Percentiles rank a stretch among this genome's conserved stretches.
Evolutionary conservation across 2,113 vertebrate species (phyloP).

Genomic region (Pomatorhinus ruficollis): DNA sequence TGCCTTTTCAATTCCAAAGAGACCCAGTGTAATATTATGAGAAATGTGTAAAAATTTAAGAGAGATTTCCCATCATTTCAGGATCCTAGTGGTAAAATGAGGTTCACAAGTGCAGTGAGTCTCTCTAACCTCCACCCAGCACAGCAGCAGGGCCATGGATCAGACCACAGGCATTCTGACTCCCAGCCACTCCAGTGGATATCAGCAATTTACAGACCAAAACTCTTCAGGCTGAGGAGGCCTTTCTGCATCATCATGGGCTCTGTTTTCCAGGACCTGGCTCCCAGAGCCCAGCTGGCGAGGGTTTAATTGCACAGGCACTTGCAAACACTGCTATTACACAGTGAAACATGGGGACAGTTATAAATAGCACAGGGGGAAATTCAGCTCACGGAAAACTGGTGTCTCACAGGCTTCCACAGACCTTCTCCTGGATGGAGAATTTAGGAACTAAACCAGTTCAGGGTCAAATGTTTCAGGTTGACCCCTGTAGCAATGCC

Average conservation of each 20-base stretch:
- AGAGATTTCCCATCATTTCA: neutral
- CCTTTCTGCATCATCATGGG: neutral
- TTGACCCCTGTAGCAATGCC: conserved; percentile 61
- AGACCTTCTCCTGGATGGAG: conserved; percentile 26
- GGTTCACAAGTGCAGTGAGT: neutral
- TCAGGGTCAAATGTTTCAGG: conserved; percentile 73
- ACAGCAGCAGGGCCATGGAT: neutral
- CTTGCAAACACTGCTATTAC: neutral
- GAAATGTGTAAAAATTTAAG: neutral
- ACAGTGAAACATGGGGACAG: neutral
- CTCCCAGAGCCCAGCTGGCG: neutral
- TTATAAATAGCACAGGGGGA: neutral
- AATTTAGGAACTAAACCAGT: conserved; percentile 62
- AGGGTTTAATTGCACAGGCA: neutral
- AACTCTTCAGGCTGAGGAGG: neutral
- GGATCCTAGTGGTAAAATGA: neutral
- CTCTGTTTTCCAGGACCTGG: neutral
- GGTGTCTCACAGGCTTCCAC: neutral
- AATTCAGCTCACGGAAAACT: neutral
- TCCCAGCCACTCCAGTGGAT: neutral
- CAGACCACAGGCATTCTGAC: neutral
- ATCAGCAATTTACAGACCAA: neutral
- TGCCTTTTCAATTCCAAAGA: neutral
- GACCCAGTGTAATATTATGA: neutral
- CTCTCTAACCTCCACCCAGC: neutral